Percentiles rank a stretch among this genome's conserved stretches.
These are phyloP conservation scores for Haliclona indistincta DNA, from an alignment of 37 sponge, comb jelly and placozoan species.

Conservation along the genomic window DNA sequence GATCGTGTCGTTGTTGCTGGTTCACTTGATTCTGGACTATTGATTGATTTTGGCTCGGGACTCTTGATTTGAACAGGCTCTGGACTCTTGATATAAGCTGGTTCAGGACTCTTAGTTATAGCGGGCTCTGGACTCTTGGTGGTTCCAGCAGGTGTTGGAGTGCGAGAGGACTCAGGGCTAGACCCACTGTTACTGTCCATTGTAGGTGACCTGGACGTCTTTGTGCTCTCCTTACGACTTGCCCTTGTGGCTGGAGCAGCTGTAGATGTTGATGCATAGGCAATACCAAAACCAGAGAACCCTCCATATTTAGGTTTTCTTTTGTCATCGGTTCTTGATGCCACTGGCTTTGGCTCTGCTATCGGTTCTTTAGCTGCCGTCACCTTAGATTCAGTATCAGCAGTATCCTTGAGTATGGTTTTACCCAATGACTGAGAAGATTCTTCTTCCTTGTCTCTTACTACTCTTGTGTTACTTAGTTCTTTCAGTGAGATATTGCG, in stretches of 20 bases:
- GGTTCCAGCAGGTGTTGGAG: neutral
- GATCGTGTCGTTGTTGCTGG: no score
- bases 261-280: neutral
- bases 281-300: slow-evolving; percentile 4
- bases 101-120: neutral
- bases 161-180: neutral
- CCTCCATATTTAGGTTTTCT: slow-evolving; percentile 9
- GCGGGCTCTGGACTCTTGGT: neutral
- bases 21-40: no score
- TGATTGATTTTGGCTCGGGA: no score
- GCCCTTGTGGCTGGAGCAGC: neutral
- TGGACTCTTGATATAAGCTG: no score
- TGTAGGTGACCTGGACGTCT: neutral
- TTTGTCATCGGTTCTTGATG: neutral
- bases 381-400: no score
- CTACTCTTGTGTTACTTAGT: no score
- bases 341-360: neutral
- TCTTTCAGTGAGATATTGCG: no score
- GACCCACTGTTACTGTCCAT: neutral
- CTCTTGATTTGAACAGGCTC: no score
- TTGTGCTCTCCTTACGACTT: neutral
- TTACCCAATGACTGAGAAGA: no score
- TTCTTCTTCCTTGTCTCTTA: no score
- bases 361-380: neutral
- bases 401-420: no score